These are phyloP conservation scores for Hylaeus volcanicus DNA, from an alignment of 1,140 invertebrate genomes.

Conservation along the genomic window DNA sequence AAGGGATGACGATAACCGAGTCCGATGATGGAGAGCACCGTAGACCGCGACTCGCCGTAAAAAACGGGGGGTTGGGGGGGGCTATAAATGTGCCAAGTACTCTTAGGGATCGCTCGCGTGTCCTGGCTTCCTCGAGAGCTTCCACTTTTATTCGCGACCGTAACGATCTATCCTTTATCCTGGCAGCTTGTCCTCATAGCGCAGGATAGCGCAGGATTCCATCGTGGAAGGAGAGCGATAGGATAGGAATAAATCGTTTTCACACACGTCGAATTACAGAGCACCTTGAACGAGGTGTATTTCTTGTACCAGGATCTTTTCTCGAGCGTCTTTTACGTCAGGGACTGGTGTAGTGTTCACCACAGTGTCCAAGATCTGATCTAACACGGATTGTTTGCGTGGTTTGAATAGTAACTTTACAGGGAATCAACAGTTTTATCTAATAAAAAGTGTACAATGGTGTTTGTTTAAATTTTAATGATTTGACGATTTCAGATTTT, in stretches of 20 bases:
- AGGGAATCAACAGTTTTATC: too few species aligned
- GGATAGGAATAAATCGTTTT: slow-evolving; percentile 56
- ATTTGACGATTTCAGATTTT: too few species aligned
- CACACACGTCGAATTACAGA: slow-evolving; percentile 31
- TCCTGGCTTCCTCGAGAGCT: slow-evolving; percentile 42
- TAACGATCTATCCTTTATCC: slow-evolving; percentile 60
- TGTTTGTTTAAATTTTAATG: too few species aligned
- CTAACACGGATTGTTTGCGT: background rate
- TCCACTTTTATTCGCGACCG: slow-evolving; percentile 44
- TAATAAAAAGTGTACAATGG: too few species aligned
- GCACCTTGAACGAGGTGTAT: background rate
- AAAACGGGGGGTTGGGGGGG: slow-evolving; percentile 26
- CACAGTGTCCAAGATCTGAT: background rate
- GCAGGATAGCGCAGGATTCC: slow-evolving; percentile 12
- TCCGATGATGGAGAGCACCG: slow-evolving; percentile 55
- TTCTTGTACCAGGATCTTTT: background rate
- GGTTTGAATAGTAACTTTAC: background rate
- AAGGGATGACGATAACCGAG: slow-evolving; percentile 51
- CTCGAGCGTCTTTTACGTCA: background rate
- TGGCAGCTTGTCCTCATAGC: slow-evolving; percentile 49
- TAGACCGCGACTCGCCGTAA: slow-evolving; percentile 55
- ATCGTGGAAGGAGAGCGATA: slow-evolving; percentile 47
- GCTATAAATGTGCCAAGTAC: slow-evolving; percentile 54
- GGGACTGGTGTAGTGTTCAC: background rate
- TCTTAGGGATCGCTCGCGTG: slow-evolving; percentile 53